These are phyloP conservation scores for Muscicapa striata DNA, from an alignment of 2,797 vertebrate genomes.

Conservation along the genomic window DNA sequence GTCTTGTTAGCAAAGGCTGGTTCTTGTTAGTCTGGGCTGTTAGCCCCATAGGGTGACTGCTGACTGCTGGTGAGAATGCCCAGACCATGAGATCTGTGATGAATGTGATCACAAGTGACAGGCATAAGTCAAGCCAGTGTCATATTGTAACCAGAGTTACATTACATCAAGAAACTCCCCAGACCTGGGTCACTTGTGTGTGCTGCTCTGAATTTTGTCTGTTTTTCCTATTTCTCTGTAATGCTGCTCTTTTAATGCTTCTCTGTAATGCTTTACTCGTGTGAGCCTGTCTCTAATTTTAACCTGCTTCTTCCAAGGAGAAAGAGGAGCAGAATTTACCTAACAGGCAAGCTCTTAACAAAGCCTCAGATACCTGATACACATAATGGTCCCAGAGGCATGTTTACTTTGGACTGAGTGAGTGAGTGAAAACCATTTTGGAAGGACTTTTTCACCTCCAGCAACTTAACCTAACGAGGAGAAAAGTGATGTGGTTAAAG, in stretches of 20 bases:
- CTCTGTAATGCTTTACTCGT: accelerated
- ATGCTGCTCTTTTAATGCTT: background rate
- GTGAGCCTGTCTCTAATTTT: background rate
- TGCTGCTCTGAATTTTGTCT: background rate
- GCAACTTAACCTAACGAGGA: constrained; percentile 62
- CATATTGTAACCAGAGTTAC: background rate
- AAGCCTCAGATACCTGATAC: constrained; percentile 69
- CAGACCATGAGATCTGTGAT: background rate
- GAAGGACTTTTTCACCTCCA: constrained; percentile 66
- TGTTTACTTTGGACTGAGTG: constrained; percentile 71
- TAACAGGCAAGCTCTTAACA: constrained; percentile 61
- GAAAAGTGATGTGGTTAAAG: constrained; percentile 70
- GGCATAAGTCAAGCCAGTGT: background rate
- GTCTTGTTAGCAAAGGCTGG: background rate
- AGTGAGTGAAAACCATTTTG: constrained; percentile 71
- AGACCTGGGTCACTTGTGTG: background rate
- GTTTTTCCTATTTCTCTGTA: background rate
- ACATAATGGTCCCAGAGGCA: constrained; percentile 65
- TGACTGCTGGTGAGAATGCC: background rate
- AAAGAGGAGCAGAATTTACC: constrained; percentile 46
- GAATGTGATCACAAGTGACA: background rate
- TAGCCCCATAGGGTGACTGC: background rate
- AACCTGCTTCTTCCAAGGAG: constrained; percentile 15
- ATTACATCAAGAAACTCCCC: background rate
- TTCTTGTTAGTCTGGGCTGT: background rate